These are phyloP conservation scores for Drosophila recens DNA, from an alignment of 2,888 invertebrate species.

Conservation along the genomic window DNA sequence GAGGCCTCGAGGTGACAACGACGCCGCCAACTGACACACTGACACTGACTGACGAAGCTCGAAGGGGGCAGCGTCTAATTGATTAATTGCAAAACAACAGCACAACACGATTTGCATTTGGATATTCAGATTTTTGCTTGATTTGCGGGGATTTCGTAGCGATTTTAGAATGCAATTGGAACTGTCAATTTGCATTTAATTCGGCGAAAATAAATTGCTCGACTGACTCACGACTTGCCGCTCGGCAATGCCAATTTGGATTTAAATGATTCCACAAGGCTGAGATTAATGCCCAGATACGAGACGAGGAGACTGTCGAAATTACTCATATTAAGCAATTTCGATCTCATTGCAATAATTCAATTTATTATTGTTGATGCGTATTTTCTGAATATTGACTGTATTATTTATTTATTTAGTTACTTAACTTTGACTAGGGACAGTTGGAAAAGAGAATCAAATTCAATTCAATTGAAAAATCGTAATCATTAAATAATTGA, in stretches of 20 bases:
- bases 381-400: slow-evolving; percentile 12
- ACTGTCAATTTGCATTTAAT: slow-evolving; percentile 80
- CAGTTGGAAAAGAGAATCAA: too few relatives aligned
- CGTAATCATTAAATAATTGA: too few relatives aligned
- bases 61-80: slow-evolving; percentile 70
- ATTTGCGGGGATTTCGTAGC: slow-evolving; percentile 40
- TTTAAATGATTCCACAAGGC: slow-evolving; percentile 55
- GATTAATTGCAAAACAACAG: slow-evolving; percentile 80
- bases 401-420: background rate
- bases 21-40: slow-evolving; percentile 69
- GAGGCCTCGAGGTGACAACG: slow-evolving; percentile 73
- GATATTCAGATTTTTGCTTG: slow-evolving; percentile 49
- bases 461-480: too few relatives aligned
- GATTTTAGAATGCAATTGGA: slow-evolving; percentile 74
- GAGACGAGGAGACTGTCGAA: slow-evolving; percentile 22
- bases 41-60: slow-evolving; percentile 76
- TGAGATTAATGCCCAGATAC: slow-evolving; percentile 51
- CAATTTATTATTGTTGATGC: slow-evolving; percentile 43
- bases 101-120: slow-evolving; percentile 81
- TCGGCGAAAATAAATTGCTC: slow-evolving; percentile 78
- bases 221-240: slow-evolving; percentile 72
- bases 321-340: slow-evolving; percentile 40
- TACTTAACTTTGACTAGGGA: background rate
- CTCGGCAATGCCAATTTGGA: slow-evolving; percentile 43
- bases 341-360: slow-evolving; percentile 24